A percentile compares a stretch with the other conserved stretches of the same genome.
These are phyloP conservation scores for Coptodon rendalli DNA, from an alignment of 2,113 vertebrate genomes.

Conservation along the genomic window DNA sequence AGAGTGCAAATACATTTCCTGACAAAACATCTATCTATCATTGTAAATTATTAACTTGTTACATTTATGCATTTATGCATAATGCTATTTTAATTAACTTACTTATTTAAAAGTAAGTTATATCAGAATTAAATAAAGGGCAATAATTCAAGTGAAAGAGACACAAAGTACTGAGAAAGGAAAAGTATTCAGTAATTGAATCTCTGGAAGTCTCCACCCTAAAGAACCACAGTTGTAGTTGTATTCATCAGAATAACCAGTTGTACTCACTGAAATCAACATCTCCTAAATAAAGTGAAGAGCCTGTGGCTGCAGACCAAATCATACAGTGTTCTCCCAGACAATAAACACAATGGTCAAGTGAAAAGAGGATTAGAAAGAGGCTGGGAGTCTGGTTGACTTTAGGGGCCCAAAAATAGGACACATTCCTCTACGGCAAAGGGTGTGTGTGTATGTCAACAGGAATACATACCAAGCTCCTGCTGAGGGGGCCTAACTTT, in stretches of 20 bases:
- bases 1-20: not conserved
- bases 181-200: not conserved
- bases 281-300: not conserved
- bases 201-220: not conserved
- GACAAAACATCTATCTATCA: not conserved
- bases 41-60: not conserved
- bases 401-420: conserved; percentile 53
- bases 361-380: conserved; percentile 15
- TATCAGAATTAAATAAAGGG: not conserved
- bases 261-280: not conserved
- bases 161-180: not conserved
- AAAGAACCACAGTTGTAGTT: not conserved
- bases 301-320: conserved; percentile 2
- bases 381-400: conserved; percentile 23
- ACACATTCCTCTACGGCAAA: conserved; percentile 49
- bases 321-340: not conserved
- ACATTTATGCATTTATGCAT: not conserved
- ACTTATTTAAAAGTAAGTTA: not conserved
- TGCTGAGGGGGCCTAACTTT: conserved; percentile 49
- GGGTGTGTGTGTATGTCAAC: conserved; percentile 48
- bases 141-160: not conserved
- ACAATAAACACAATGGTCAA: conserved; percentile 33
- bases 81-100: not conserved
- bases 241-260: not conserved
- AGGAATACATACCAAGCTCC: conserved; percentile 50